These are phyloP conservation scores for Mormyrus proboscirostris DNA, from an alignment of 2,797 vertebrate species.

Conservation along the genomic window DNA sequence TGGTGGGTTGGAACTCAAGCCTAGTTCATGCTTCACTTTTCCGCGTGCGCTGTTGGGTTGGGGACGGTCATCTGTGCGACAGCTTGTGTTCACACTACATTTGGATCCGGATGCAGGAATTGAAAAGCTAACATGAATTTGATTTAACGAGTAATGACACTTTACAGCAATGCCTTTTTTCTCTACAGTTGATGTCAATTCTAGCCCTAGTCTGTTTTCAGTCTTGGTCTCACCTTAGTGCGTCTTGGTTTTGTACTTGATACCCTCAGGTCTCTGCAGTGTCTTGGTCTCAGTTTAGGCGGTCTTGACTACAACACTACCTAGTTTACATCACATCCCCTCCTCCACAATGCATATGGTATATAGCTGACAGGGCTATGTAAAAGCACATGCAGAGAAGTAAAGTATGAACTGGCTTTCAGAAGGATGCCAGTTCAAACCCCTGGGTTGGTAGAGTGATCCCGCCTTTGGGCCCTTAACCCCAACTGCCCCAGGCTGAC, in stretches of 20 bases:
- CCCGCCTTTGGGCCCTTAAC: neutral
- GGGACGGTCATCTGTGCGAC: neutral
- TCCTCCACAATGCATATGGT: neutral
- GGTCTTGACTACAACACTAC: too few species aligned
- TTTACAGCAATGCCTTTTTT: too few species aligned
- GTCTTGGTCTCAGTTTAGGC: too few species aligned
- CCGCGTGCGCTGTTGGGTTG: neutral
- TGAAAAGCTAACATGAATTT: too few species aligned
- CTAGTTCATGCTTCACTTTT: neutral
- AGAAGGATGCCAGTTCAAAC: neutral
- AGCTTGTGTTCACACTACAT: neutral
- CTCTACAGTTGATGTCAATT: too few species aligned
- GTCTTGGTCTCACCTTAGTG: too few species aligned
- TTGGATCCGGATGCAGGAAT: neutral
- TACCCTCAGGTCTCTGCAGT: too few species aligned
- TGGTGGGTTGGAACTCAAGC: neutral
- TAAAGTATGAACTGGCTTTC: neutral
- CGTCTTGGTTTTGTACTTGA: too few species aligned
- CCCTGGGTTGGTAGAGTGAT: neutral
- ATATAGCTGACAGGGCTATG: too few species aligned
- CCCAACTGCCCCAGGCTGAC: neutral
- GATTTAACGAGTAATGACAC: too few species aligned
- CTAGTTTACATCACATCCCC: neutral
- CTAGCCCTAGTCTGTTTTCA: too few species aligned
- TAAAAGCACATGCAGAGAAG: neutral